Conservation (phyloP, 2,113 vertebrate species). For the Cygnus buccinator region DNA sequence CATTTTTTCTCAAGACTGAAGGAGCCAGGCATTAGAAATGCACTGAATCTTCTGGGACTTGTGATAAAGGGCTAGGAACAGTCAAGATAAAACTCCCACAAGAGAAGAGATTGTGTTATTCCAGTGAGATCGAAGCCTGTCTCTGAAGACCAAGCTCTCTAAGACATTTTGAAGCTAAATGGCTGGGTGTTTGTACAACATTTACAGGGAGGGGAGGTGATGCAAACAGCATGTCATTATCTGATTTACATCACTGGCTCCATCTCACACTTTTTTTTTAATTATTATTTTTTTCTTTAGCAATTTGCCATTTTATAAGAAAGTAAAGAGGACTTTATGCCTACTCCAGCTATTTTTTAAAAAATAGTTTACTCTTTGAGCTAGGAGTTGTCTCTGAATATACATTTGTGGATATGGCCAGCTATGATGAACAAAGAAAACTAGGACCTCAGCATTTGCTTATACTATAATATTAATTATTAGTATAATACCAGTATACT, state of each 20-base stretch:
- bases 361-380: background rate
- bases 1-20: background rate
- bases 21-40: background rate
- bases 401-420: background rate
- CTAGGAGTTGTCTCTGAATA: background rate
- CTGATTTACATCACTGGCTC: background rate
- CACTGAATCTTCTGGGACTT: background rate
- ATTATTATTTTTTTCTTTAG: background rate
- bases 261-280: background rate
- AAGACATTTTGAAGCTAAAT: background rate
- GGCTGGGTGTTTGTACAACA: background rate
- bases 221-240: accelerated
- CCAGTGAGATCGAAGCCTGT: background rate
- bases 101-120: background rate
- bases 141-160: background rate
- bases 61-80: background rate
- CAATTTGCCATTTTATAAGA: background rate
- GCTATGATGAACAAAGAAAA: background rate
- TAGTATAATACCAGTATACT: background rate
- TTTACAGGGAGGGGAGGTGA: background rate
- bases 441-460: background rate
- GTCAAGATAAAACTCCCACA: background rate
- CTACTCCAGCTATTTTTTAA: background rate
- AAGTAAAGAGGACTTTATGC: background rate
- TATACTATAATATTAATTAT: background rate